A percentile compares a stretch with the other conserved stretches of the same genome.
Evolutionary conservation across 2,797 vertebrate genomes (phyloP).

Genomic region (Acrocephalus scirpaceus): DNA sequence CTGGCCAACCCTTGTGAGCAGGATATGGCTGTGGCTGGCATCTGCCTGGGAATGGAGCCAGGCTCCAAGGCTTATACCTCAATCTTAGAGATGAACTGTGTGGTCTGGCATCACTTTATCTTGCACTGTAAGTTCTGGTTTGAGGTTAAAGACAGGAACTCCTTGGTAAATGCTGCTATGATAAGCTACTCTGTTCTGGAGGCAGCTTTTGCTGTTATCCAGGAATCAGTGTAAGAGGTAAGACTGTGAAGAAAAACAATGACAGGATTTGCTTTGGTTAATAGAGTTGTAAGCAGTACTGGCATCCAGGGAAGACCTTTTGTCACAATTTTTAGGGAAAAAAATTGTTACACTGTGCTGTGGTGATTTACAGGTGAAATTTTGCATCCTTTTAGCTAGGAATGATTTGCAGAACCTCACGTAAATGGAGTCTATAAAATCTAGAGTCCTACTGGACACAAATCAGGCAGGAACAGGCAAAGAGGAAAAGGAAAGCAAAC

Average conservation of each 20-base stretch:
- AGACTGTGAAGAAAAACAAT: not conserved
- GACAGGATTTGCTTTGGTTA: not conserved
- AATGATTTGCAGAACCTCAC: not conserved
- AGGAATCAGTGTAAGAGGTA: not conserved
- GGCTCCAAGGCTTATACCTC: not conserved
- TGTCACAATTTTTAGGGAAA: not conserved
- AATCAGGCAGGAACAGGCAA: not conserved
- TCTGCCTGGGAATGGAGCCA: constrained; percentile 41
- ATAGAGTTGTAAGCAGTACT: not conserved
- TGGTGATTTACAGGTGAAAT: not conserved
- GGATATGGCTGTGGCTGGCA: constrained; percentile 37
- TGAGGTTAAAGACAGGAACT: not conserved
- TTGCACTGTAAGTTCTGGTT: not conserved
- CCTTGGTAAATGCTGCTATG: not conserved
- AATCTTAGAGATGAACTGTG: not conserved
- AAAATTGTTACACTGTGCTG: not conserved
- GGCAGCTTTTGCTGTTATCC: not conserved
- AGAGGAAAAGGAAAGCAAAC: not conserved
- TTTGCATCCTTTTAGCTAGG: not conserved
- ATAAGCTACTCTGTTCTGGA: not conserved
- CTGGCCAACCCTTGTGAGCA: not conserved
- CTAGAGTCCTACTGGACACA: not conserved
- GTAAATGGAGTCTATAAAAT: not conserved
- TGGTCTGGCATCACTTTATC: constrained; percentile 11
- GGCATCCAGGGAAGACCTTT: not conserved